Base-by-base conservation (phyloP, 1,140 invertebrate species). In the Formica exsecta region DNA sequence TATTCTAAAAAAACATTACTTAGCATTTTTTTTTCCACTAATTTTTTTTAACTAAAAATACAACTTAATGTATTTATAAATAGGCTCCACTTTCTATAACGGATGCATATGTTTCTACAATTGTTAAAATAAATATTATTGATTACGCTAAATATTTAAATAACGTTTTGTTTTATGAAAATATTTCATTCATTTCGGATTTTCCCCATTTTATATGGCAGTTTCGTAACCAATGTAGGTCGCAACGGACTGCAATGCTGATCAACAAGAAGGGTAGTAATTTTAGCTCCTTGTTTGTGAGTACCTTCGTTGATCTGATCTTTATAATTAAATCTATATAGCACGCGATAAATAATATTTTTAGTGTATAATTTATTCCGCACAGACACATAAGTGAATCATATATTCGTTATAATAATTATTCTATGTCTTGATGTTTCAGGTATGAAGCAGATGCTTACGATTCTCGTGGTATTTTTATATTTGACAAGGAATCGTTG, bases 401-500 rank as follows among this genome's bases (percentile, higher is more conserved):
- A 66, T 32, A 13, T 44, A 66, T 9, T 54, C 11, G 7, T 19
- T 54, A 1, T 57, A 87, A 80, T 90, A 90, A 90, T 62, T 36
- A 51, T 8, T 65, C 2, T 19, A 65, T 66, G 81, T 59, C 41
- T 59, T 90, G 62, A 59, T 95, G 93, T 95, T 95, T 92, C 94
- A 95, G 94, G 83, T 93, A 81, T 19, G 87, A 86, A 41, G 29
- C 91, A n/a, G 87, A 85, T 79, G 89, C 59, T 32, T 87, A 90
- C 73, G 91, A 90, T 57, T 66, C 86, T 3, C 93, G 92, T 32
- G 95, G 95, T 22, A 91, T 95, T 66, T 95, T 95, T 81, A 92
- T 95, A 86, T 94, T 93, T 87, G 93, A 94, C 41, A 93, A 93
- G 62, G 94, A 94, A 74, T 94, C 94, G 8, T 91, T 95, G 16